A percentile compares a stretch with the other conserved stretches of the same genome.
Conservation (phyloP, 2,888 invertebrate species). For the Agriopis leucophaearia region DNA sequence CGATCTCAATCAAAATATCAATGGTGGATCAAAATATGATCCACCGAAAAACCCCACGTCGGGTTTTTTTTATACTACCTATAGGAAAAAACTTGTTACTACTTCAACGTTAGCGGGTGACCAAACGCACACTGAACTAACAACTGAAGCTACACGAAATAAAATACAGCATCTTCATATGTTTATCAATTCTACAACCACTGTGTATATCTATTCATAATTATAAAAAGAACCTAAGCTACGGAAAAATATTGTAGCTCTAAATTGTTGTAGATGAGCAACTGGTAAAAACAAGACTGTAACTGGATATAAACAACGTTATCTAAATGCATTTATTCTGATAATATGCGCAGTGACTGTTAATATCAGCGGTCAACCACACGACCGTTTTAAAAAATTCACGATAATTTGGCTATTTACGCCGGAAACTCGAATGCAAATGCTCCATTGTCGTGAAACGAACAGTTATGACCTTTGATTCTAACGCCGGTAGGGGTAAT, state of each 20-base stretch:
- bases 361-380: slow-evolving; percentile 70
- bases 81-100: no score
- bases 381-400: slow-evolving; percentile 70
- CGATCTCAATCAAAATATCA: no score
- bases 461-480: slow-evolving; percentile 76
- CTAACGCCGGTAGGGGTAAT: slow-evolving; percentile 49
- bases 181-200: no score
- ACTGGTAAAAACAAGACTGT: slow-evolving; percentile 12
- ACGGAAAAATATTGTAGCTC: neutral
- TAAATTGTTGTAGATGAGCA: slow-evolving; percentile 1
- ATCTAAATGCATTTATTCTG: slow-evolving; percentile 40
- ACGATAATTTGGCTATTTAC: slow-evolving; percentile 77
- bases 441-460: slow-evolving; percentile 74
- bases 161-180: no score
- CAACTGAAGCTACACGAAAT: no score
- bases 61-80: no score
- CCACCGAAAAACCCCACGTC: no score
- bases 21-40: no score
- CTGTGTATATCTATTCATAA: no score
- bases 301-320: slow-evolving; percentile 27
- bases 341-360: slow-evolving; percentile 35
- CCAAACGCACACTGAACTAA: no score
- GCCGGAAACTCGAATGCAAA: slow-evolving; percentile 80
- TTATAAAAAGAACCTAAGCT: no score
- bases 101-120: no score